These are phyloP conservation scores for Thryonomys swinderianus DNA, from an alignment of 2,113 vertebrate species.

Conservation along the genomic window DNA sequence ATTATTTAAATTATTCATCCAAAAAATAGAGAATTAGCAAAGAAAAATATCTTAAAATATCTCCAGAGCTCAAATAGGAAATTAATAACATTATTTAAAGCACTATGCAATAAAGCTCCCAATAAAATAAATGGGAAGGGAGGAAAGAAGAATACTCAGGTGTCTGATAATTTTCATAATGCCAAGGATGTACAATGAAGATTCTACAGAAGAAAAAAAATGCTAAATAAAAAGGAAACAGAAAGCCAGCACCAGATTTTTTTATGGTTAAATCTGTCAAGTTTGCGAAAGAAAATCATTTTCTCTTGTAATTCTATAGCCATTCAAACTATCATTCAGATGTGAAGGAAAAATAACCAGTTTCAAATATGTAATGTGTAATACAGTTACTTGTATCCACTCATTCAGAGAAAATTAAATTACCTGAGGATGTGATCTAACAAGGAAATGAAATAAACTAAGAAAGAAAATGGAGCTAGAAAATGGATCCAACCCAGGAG, in stretches of 20 bases:
- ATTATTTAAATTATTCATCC: not conserved
- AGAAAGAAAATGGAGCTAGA: not conserved
- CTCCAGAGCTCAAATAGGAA: not conserved
- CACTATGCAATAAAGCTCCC: not conserved
- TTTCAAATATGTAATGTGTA: not conserved
- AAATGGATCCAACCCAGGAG: not conserved
- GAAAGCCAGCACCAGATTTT: not conserved
- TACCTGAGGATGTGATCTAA: conserved; percentile 6
- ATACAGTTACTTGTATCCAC: conserved; percentile 33
- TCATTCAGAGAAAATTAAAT: conserved; percentile 38
- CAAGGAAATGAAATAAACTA: conserved; percentile 42
- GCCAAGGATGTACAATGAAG: not conserved
- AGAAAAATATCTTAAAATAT: not conserved
- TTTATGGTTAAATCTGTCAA: not conserved
- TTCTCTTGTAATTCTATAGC: not conserved
- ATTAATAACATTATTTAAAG: not conserved
- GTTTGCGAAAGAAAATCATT: conserved; percentile 6
- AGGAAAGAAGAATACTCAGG: not conserved
- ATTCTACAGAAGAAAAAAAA: conserved; percentile 6
- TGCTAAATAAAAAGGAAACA: not conserved
- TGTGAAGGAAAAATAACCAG: conserved; percentile 27
- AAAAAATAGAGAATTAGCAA: not conserved
- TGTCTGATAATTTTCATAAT: not conserved
- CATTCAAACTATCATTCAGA: conserved; percentile 33
- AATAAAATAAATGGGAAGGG: not conserved